Evolutionary conservation across 2,113 vertebrate genomes (phyloP), one percentile per base, ranked within the genome.

Genomic region (Ahaetulla prasina): DNA sequence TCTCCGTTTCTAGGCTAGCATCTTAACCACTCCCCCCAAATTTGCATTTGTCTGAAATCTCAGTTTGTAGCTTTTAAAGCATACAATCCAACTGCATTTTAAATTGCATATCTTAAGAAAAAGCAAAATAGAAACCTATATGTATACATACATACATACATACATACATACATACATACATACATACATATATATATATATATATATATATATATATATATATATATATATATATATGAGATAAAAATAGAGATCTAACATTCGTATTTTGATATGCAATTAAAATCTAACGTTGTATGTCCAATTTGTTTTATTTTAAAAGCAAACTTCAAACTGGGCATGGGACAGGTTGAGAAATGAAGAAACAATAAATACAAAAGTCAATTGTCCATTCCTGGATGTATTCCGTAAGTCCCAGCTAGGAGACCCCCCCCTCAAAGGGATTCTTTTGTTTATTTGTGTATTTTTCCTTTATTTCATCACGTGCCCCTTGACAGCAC

Each of bases 401-500:
- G 57, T 27, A 54, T 85, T 55, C 8, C 27, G 8, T 87, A 30
- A 87, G 86, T 20, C 49, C 35, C 68, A 39, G 18, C 85, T 49
- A 87, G 47, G 5, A 16, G 47, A 30, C 12, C 1, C 27, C 14
- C 55, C 2, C 47, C 55, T 1, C 35, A 39, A 80, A 22, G 18
- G 18, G 18, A 80, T 80, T 43, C 7, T 22, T 43, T 43, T 80
- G 20, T 63, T 4, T 30, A 68, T 68, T 68, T 68, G n/a, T n/a
- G n/a, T n/a, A 60, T 68, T 87, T 87, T 87, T n/a, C 5, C 27
- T 87, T 30, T 87, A 30, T 49, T 50, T 87, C 47, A 87, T 39
- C 22, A 27, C 57, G 92, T 87, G 93, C 49, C 88, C 68, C 87
- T 92, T 50, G 93, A 23, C 30, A 95, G 47, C 88, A 94, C 2